Evolutionary conservation across 2,888 invertebrate genomes (phyloP).

Genomic region (Margaritifera margaritifera): DNA sequence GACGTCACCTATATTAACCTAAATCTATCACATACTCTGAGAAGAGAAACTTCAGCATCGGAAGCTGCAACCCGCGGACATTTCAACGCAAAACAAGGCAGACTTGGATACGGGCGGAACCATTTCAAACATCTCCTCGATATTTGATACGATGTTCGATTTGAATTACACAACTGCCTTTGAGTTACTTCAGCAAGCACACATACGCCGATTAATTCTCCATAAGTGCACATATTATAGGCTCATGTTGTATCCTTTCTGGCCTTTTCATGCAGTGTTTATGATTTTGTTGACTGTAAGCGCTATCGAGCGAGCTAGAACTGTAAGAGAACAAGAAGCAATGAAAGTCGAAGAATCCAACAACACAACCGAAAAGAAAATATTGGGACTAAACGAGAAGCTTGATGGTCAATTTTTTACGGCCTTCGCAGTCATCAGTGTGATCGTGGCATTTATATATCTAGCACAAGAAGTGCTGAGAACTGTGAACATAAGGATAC

Average conservation of each 20-base stretch:
- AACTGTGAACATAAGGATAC: slow-evolving; percentile 17
- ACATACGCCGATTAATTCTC: slow-evolving; percentile 41
- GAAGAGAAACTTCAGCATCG: slow-evolving; percentile 1
- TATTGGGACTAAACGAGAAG: not conserved
- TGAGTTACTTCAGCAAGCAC: slow-evolving; percentile 39
- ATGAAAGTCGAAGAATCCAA: slow-evolving; percentile 12
- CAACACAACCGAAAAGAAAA: slow-evolving; percentile 11
- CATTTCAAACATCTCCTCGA: slow-evolving; percentile 20
- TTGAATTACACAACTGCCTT: slow-evolving; percentile 41
- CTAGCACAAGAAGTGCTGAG: slow-evolving; percentile 20
- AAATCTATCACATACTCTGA: not conserved
- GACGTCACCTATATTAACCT: slow-evolving; percentile 57
- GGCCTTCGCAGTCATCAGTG: slow-evolving; percentile 17
- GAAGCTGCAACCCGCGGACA: not conserved
- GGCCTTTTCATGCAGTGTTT: slow-evolving; percentile 35
- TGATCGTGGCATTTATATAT: slow-evolving; percentile 31
- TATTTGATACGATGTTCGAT: slow-evolving; percentile 48
- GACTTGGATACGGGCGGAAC: not conserved
- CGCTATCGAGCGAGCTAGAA: slow-evolving; percentile 20
- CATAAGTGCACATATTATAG: slow-evolving; percentile 45
- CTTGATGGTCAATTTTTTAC: slow-evolving; percentile 25
- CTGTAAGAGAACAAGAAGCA: not conserved
- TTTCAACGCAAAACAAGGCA: not conserved
- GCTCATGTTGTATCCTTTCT: slow-evolving; percentile 37
- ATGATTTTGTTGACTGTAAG: slow-evolving; percentile 41